These are phyloP conservation scores for Perizoma affinitatum DNA, from an alignment of 2,888 invertebrate species.

Conservation along the genomic window DNA sequence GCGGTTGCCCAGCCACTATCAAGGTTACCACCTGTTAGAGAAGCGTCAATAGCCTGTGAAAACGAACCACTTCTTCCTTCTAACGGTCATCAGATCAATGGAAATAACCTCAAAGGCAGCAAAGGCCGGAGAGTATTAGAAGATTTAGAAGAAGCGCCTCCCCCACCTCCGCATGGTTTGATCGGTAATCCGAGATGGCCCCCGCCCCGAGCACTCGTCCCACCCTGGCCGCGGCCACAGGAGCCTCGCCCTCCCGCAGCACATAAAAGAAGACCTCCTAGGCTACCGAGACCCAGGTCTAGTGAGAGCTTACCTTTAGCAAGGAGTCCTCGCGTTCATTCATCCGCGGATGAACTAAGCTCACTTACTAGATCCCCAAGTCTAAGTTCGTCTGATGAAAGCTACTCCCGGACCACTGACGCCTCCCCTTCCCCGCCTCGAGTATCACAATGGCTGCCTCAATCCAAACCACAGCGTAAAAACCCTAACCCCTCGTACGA, in stretches of 20 bases:
- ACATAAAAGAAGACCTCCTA: slow-evolving; percentile 71
- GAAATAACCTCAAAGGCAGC: slow-evolving; percentile 74
- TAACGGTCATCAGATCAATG: slow-evolving; percentile 67
- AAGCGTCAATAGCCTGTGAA: slow-evolving; percentile 83
- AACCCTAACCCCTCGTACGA: slow-evolving; percentile 82
- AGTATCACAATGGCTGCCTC: slow-evolving; percentile 80
- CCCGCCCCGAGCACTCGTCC: slow-evolving; percentile 81
- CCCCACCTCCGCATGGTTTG: slow-evolving; percentile 84
- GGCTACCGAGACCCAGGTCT: slow-evolving; percentile 86
- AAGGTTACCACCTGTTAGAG: slow-evolving; percentile 82
- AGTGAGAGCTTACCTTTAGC: slow-evolving; percentile 86
- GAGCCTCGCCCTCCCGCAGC: slow-evolving; percentile 70
- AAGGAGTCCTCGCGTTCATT: slow-evolving; percentile 86
- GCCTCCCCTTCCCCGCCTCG: slow-evolving; percentile 86
- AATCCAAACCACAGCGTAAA: slow-evolving; percentile 71
- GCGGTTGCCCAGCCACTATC: slow-evolving; percentile 79
- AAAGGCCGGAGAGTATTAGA: slow-evolving; percentile 71
- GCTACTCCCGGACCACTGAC: slow-evolving; percentile 92
- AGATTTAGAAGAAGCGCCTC: slow-evolving; percentile 78
- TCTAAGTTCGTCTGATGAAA: slow-evolving; percentile 93
- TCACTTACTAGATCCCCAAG: slow-evolving; percentile 92
- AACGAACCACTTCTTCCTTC: slow-evolving; percentile 84
- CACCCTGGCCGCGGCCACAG: slow-evolving; percentile 86
- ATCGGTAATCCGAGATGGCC: slow-evolving; percentile 71
- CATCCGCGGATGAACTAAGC: slow-evolving; percentile 92